Evolutionary conservation across 2,888 invertebrate genomes (phyloP), one percentile per base, ranked within the genome.

Genomic region (Hydraecia micacea): DNA sequence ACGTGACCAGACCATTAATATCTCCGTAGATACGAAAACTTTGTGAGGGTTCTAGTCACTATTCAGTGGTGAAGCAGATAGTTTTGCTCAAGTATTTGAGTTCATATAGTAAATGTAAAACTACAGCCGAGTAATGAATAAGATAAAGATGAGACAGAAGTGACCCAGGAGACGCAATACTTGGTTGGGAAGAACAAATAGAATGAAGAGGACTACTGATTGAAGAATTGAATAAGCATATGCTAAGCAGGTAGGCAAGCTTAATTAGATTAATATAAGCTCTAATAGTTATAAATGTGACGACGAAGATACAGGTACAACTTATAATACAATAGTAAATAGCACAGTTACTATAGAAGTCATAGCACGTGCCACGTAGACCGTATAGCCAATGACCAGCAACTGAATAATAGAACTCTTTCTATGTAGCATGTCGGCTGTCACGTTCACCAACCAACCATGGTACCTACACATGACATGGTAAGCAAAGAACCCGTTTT

Each of bases 1-100:
- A 87, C 86, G 86, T 86, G 86, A 83, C 80, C 65, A 66, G 86
- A 83, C 52, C 80, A 74, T 75, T 76, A 76, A 86, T 82, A 55
- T 66, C 18, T 32, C n/a, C 68, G 70, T 55, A 62, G 65, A 71
- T 58, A 62, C 62, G 75, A 74, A 82, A 71, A 71, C 18, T 66
- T 79, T 65, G 65, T 42, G 46, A 36, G 66, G 49, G 66, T 69
- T 65, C 42, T 68, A 71, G 52, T 39, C 13, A 74, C 65, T 74
- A 74, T 75, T 65, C 42, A 69, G 32, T n/a, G 58, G 58, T 63
- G 9, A 28, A 60, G 21, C n/a, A 66, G 18, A 73, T 55, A 72
- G 75, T 71, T 60, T 63, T 46, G 42, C 5, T 36, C 25, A 46
- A 25, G 25, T 60, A 46, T 65, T 36, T 55, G 11, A 39, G 42